Conservation (phyloP, 2,888 invertebrate species). For the Charanyca ferruginea region DNA sequence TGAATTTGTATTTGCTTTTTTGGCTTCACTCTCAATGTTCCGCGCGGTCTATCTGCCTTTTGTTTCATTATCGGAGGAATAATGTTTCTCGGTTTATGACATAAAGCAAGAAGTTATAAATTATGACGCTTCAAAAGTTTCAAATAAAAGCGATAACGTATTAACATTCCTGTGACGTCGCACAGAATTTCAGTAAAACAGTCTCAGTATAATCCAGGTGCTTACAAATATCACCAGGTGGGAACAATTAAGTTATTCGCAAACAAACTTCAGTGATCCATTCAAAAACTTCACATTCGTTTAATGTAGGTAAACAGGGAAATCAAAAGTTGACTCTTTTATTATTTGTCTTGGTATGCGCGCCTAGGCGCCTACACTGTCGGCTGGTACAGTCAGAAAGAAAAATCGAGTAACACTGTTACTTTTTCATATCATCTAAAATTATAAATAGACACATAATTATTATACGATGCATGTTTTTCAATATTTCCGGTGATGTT, state of each 20-base stretch:
- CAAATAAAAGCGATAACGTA: slow-evolving; percentile 36
- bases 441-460: no score
- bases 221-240: slow-evolving; percentile 54
- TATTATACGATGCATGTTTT: no score
- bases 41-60: no score
- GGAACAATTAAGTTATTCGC: slow-evolving; percentile 55
- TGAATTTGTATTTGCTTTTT: no score
- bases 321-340: slow-evolving; percentile 39
- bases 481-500: no score
- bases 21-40: no score
- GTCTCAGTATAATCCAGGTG: slow-evolving; percentile 51
- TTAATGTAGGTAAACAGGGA: slow-evolving; percentile 37
- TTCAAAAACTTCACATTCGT: slow-evolving; percentile 45
- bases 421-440: no score
- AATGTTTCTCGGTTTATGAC: not conserved
- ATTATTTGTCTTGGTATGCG: slow-evolving; percentile 1
- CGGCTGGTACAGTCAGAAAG: no score
- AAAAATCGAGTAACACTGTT: no score
- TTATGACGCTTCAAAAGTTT: slow-evolving; percentile 4
- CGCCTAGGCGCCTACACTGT: no score
- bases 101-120: slow-evolving; percentile 1
- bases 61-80: no score
- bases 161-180: slow-evolving; percentile 31
- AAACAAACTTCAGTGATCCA: slow-evolving; percentile 57
- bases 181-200: slow-evolving; percentile 39